phyloP scores from a whole-genome alignment of 2,888 invertebrate species.

The Amblyteles armatorius region DNA sequence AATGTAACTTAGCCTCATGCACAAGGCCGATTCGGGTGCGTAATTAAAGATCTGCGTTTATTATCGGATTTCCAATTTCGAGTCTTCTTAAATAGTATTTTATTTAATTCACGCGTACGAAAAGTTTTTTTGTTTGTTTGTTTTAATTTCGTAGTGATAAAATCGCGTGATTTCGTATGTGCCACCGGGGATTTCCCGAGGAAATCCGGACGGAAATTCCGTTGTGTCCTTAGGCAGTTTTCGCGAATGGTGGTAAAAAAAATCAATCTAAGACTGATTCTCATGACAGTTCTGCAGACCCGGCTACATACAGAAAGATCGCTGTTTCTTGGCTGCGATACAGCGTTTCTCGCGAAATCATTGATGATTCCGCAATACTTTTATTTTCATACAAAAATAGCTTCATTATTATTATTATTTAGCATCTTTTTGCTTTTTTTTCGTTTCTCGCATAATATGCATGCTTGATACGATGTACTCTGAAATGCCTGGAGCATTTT shows the following conservation, averaged over 20 bases:
- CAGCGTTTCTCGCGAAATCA: neutral
- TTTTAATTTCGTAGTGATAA: conserved; percentile 37
- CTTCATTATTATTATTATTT: conserved; percentile 11
- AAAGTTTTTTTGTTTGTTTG: conserved; percentile 43
- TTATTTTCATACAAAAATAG: conserved; percentile 12
- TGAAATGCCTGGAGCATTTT: conserved; percentile 64
- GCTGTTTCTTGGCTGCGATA: neutral
- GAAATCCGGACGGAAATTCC: conserved; percentile 16
- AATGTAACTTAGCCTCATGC: neutral
- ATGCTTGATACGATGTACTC: conserved; percentile 39
- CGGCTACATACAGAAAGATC: conserved; percentile 5
- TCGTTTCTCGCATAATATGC: conserved; percentile 43
- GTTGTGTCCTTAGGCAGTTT: conserved; percentile 6
- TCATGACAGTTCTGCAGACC: conserved; percentile 1
- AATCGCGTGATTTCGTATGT: conserved; percentile 33
- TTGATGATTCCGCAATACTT: conserved; percentile 12
- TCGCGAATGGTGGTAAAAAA: conserved; percentile 12
- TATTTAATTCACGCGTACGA: conserved; percentile 47
- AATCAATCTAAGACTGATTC: conserved; percentile 11
- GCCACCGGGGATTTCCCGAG: conserved; percentile 29
- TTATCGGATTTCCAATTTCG: neutral
- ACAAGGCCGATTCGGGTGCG: neutral
- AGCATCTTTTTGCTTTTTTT: conserved; percentile 32
- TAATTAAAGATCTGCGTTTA: neutral
- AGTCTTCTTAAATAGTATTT: conserved; percentile 14